Conservation (phyloP, 1,140 invertebrate genomes). For the Araneus ventricosus region DNA sequence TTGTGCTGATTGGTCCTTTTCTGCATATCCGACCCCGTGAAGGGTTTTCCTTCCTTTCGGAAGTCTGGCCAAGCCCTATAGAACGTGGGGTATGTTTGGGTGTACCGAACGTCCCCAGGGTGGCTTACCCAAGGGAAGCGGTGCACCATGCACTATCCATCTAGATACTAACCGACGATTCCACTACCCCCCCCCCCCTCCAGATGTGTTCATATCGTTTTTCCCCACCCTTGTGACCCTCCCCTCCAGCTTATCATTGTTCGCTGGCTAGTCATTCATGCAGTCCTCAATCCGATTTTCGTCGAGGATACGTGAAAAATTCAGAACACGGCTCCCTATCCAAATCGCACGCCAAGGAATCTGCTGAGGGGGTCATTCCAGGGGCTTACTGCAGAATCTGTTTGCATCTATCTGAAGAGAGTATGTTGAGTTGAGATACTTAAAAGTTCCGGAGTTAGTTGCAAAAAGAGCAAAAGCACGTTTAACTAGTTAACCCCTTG, state of each 20-base stretch:
- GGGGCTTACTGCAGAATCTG: neutral
- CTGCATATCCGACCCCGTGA: neutral
- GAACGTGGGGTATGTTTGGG: constrained; percentile 66
- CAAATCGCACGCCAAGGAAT: neutral
- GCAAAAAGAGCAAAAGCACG: no score
- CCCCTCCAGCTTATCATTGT: constrained; percentile 62
- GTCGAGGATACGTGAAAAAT: constrained; percentile 48
- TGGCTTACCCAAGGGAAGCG: constrained; percentile 71
- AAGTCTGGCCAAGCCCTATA: constrained; percentile 34
- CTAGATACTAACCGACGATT: constrained; percentile 32
- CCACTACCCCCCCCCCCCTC: neutral
- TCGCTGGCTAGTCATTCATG: constrained; percentile 42
- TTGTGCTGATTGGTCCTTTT: neutral
- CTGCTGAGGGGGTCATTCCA: neutral
- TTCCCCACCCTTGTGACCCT: neutral
- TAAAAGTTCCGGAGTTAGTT: no score
- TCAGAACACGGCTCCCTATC: constrained; percentile 3
- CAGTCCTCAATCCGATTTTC: constrained; percentile 59
- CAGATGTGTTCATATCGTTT: constrained; percentile 44
- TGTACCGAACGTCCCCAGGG: constrained; percentile 65
- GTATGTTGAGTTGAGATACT: no score
- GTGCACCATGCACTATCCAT: constrained; percentile 70
- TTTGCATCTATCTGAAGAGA: neutral
- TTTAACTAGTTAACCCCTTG: no score
- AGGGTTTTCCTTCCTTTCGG: constrained; percentile 13